A percentile compares a stretch with the other conserved stretches of the same genome.
Conservation (phyloP, 2,113 vertebrate species). For the Pandion haliaetus region DNA sequence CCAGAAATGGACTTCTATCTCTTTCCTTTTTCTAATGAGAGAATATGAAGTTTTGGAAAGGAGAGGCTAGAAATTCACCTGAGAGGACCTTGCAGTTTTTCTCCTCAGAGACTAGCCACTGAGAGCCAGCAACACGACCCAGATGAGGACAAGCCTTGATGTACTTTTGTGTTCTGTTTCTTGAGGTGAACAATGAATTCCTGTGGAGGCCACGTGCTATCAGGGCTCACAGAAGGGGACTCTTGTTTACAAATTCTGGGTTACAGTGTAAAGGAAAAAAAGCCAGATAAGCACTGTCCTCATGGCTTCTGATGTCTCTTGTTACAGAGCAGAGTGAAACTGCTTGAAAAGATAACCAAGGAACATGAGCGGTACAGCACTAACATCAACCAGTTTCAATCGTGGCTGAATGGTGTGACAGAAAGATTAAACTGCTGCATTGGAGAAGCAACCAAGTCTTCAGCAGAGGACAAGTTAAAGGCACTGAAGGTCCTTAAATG, state of each 20-base stretch:
- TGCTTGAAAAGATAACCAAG: constrained; percentile 81
- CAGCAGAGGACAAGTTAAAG: constrained; percentile 68
- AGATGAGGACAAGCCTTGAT: background rate
- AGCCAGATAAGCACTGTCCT: background rate
- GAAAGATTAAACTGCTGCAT: constrained; percentile 79
- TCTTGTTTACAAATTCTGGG: background rate
- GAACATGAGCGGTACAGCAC: constrained; percentile 82
- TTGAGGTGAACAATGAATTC: background rate
- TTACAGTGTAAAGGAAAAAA: background rate
- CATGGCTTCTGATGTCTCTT: background rate
- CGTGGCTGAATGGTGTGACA: constrained; percentile 80
- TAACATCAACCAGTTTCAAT: constrained; percentile 76
- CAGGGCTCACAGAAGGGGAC: rapidly evolving
- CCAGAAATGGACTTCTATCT: background rate
- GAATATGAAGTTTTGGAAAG: background rate
- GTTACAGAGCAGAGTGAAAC: constrained; percentile 80
- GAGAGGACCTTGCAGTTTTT: background rate
- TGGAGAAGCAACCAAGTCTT: constrained; percentile 5
- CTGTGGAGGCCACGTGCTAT: background rate
- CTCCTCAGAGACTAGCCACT: background rate
- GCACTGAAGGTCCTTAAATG: constrained; percentile 77
- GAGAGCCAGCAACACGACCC: background rate
- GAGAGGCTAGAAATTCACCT: background rate
- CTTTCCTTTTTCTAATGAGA: background rate
- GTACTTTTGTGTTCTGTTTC: background rate